phyloP scores from a whole-genome alignment of 2,888 invertebrate species.

The Scaptomyza parva region DNA sequence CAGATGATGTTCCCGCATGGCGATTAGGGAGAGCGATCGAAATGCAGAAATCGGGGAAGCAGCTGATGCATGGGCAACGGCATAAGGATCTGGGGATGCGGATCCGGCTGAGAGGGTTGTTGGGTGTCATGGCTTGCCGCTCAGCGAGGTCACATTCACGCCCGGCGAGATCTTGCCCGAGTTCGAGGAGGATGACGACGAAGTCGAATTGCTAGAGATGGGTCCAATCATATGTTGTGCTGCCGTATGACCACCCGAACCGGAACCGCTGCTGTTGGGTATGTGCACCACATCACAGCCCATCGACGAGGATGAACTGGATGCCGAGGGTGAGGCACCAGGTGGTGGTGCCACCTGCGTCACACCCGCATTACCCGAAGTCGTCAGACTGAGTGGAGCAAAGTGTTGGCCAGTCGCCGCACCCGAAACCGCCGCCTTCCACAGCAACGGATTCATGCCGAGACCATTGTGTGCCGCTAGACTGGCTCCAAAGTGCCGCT shows the following conservation, averaged over 20 bases:
- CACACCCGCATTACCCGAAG: constrained; percentile 74
- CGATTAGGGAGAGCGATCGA: constrained; percentile 83
- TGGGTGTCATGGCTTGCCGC: constrained; percentile 84
- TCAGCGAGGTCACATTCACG: constrained; percentile 81
- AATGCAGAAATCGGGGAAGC: constrained; percentile 82
- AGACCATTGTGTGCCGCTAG: constrained; percentile 85
- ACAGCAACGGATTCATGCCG: constrained; percentile 84
- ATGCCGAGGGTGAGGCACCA: constrained; percentile 86
- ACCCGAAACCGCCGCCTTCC: constrained; percentile 84
- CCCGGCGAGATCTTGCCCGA: constrained; percentile 84
- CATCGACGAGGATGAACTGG: constrained; percentile 85
- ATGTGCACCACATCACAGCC: constrained; percentile 83
- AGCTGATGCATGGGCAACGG: constrained; percentile 50
- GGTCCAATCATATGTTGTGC: constrained; percentile 77
- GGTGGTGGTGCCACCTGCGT: constrained; percentile 83
- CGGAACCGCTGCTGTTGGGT: constrained; percentile 63
- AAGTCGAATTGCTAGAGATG: constrained; percentile 83
- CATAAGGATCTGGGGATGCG: constrained; percentile 64
- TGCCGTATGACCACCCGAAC: constrained; percentile 43
- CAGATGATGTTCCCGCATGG: constrained; percentile 83
- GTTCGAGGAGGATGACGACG: constrained; percentile 83
- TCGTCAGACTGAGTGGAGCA: constrained; percentile 84
- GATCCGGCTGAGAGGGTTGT: constrained; percentile 63
- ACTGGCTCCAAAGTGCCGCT: constrained; percentile 88
- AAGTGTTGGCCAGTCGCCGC: constrained; percentile 83